Evolutionary conservation across 2,113 vertebrate species (phyloP), one percentile per base, ranked within the genome.

Genomic region (Oophaga pumilio): DNA sequence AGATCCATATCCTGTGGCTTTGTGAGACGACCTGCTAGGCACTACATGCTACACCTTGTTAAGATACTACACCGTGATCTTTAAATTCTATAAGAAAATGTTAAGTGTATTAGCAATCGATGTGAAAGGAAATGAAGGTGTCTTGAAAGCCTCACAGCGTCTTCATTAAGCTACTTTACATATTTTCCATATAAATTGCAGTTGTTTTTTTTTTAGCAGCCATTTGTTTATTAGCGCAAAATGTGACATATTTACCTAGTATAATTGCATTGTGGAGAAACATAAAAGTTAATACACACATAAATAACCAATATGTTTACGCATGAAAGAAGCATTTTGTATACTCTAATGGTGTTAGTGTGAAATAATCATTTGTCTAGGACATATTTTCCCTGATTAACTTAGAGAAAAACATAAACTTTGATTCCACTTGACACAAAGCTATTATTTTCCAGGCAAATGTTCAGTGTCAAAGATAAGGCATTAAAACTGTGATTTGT

Each of bases 221-320:
- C 59, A 85, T 87, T 87, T 87, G 64, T 87, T 81, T 80, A 64
- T 81, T 80, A 71, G 57, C 9, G 64, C 20, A 28, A 59, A 59
- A 56, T 33, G 49, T 69, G 76, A 68, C 64, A 80, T 86, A 71
- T 87, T 87, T 87, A 81, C 77, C 50, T 80, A 81, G 13, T 56
- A 43, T 80, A 87, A 71, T 68, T 71, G 64, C 17, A 81, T 53
- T 71, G 64, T 53, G 52, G 62, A 81, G 64, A 79, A 81, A 43
- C 85, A 73, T 43, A 73, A 60, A 81, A 43, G 15, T n/a, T 87
- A 80, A 80, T 81, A 87, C 1, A 79, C 49, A 68, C 85, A 87
- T 87, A 81, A 87, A 87, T 87, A 87, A 80, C 49, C 49, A 28
- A 59, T 59, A 66, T 81, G 64, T 73, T 80, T 81, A 59, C 20